Conservation (phyloP, 1,140 invertebrate species). For the Chymomyza costata region DNA sequence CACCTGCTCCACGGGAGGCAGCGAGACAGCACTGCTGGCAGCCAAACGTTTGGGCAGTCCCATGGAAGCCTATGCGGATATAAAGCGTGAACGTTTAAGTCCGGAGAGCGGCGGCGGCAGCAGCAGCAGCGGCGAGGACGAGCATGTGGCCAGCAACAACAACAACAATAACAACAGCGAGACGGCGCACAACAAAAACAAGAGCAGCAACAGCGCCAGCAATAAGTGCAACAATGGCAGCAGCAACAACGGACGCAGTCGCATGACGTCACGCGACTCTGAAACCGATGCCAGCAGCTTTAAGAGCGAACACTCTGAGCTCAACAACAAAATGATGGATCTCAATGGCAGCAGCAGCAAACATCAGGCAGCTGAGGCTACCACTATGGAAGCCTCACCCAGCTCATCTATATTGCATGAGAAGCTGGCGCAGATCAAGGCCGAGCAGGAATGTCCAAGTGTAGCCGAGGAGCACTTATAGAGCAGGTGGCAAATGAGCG, state of each 20-base stretch:
- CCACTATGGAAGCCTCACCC: constrained; percentile 8
- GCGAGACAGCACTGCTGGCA: no score
- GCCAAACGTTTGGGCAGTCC: constrained; percentile 64
- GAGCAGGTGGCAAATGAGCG: constrained; percentile 27
- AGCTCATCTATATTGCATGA: constrained; percentile 60
- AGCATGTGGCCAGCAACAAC: constrained; percentile 28
- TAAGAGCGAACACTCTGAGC: constrained; percentile 51
- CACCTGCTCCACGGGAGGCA: constrained; percentile 31
- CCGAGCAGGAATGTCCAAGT: constrained; percentile 49
- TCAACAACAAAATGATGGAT: constrained; percentile 64
- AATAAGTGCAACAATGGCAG: constrained; percentile 14
- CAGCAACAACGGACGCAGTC: constrained; percentile 52
- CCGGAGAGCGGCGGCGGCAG: constrained; percentile 33
- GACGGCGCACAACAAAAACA: constrained; percentile 60
- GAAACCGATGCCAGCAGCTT: constrained; percentile 64
- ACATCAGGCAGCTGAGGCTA: constrained; percentile 8
- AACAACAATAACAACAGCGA: constrained; percentile 53
- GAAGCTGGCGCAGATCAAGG: constrained; percentile 72
- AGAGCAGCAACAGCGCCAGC: constrained; percentile 26
- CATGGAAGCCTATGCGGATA: constrained; percentile 48
- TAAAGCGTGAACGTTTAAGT: constrained; percentile 67
- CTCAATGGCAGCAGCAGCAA: constrained; percentile 56
- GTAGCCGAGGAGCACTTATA: constrained; percentile 60
- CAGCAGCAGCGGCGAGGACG: constrained; percentile 46
- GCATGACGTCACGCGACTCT: constrained; percentile 66